Evolutionary conservation across 2,888 invertebrate species (phyloP), one percentile per base, ranked within the genome.

Genomic region (Hirudinaria manillensis): DNA sequence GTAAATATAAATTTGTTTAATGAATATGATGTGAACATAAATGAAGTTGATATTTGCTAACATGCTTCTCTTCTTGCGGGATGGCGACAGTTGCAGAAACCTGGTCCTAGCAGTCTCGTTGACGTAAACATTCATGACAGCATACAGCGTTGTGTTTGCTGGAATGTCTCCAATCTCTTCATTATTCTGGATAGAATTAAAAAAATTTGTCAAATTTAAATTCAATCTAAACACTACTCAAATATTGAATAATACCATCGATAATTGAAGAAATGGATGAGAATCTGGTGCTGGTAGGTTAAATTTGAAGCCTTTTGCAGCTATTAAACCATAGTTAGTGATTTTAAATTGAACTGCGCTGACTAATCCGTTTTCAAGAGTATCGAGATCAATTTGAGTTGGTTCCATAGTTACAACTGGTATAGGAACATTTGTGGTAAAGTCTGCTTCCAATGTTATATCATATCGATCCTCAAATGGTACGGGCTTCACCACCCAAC

Each of bases 271-370:
- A 32, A 75, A 77, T 2, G 81, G 80, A 72, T 81, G 80, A 45
- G 70, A 38, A 36, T 65, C 38, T 27, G 55, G 56, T 1, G 51
- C 32, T 29, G 81, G 81, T 2, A 81, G 56, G n/a, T 56, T 45
- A 56, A 81, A 78, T 36, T 76, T 65, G 6, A 80, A 75, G 56
- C 79, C 77, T 53, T 81, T 78, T 27, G 81, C 81, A 34, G 79
- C 72, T 21, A 81, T 81, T 24, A 81, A 76, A 7, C 81, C 81
- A 72, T 81, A 80, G 70, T 81, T 81, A n/a, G 78, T 81, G 16
- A 78, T 71, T 68, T 75, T 74, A 53, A 78, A 75, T 19, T 76
- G 77, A 21, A 78, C 61, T 53, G 70, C 32, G 16, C 74, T 38
- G 34, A 76, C 66, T 16, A 77, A 38, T 34, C 76, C 76, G 21